These are phyloP conservation scores for Vulpes ferrilata DNA, from an alignment of 2,113 vertebrate genomes.

Conservation along the genomic window DNA sequence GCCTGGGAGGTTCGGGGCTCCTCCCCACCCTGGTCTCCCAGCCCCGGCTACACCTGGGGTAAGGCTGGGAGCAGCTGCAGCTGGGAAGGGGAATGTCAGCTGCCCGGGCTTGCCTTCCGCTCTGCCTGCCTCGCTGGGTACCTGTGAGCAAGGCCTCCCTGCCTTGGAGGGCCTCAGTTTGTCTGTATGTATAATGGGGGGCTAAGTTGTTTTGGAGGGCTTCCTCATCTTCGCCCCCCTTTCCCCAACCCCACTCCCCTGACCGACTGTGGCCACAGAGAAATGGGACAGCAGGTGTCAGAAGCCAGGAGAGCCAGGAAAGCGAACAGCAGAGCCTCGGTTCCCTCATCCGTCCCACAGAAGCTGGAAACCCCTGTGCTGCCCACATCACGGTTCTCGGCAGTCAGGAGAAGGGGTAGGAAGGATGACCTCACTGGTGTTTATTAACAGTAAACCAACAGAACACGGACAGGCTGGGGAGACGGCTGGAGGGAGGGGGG, in stretches of 20 bases:
- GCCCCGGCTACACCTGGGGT: background rate
- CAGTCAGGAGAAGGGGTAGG: background rate
- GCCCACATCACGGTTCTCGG: background rate
- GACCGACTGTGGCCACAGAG: background rate
- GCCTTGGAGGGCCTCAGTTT: background rate
- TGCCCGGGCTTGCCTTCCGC: background rate
- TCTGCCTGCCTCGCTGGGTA: background rate
- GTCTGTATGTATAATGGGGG: background rate
- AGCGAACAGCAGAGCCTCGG: background rate
- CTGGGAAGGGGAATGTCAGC: background rate
- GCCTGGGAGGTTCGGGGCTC: conserved; percentile 42
- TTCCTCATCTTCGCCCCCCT: background rate
- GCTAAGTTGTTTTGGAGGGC: background rate
- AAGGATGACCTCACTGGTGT: conserved; percentile 35
- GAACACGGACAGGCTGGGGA: background rate
- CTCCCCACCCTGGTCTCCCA: background rate
- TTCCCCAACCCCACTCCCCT: background rate
- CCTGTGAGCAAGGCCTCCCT: background rate
- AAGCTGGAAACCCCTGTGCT: background rate
- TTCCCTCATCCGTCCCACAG: background rate
- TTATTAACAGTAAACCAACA: conserved; percentile 66
- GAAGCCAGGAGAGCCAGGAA: background rate
- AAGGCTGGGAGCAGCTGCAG: background rate
- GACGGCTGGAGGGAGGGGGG: background rate
- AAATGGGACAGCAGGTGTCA: background rate